Evolutionary conservation across 2,888 invertebrate species (phyloP).

Genomic region (Trilocha varians): DNA sequence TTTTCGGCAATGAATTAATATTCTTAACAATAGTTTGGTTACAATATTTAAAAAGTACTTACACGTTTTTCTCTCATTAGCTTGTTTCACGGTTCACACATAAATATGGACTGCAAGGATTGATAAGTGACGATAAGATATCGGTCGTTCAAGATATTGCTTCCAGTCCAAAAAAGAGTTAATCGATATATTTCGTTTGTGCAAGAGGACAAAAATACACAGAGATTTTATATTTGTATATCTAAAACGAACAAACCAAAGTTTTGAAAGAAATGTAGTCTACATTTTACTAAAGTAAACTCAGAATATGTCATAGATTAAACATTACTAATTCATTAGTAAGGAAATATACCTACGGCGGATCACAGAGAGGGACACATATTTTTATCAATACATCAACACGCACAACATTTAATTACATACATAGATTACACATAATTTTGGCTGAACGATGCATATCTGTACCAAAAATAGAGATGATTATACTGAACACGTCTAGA

Average conservation of each 20-base stretch:
- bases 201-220: no score
- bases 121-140: background rate
- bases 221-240: no score
- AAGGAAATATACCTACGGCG: background rate
- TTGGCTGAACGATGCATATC: conserved; percentile 29
- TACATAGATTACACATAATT: conserved; percentile 19
- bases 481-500: conserved; percentile 68
- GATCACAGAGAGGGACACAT: conserved; percentile 15
- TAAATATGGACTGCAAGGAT: background rate
- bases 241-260: no score
- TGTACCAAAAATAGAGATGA: conserved; percentile 70
- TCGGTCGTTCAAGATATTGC: background rate
- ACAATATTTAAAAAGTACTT: background rate
- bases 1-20: no score
- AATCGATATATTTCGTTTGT: background rate
- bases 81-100: background rate
- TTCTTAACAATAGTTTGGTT: background rate
- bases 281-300: background rate
- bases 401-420: conserved; percentile 7
- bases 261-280: background rate
- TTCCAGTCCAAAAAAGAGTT: background rate
- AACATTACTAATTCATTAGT: background rate
- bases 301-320: conserved; percentile 1
- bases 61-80: background rate
- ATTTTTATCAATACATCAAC: background rate